Evolutionary conservation across 2,888 invertebrate species (phyloP).

Genomic region (Eupsilia transversa): DNA sequence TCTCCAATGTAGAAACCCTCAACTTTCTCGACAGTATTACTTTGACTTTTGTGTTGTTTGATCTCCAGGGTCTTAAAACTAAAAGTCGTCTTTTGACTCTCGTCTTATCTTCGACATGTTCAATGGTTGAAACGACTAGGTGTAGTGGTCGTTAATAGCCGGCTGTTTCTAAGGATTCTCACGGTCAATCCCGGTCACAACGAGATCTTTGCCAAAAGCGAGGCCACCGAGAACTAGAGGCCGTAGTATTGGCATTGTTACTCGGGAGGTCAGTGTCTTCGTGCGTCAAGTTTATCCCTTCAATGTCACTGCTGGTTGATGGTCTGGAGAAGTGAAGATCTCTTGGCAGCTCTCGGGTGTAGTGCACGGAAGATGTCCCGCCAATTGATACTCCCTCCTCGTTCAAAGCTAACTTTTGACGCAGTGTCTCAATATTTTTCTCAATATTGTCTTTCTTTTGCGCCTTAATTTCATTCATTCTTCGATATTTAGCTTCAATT

Average conservation of each 20-base stretch:
- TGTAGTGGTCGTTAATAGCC: conserved; percentile 16
- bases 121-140: neutral
- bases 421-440: conserved; percentile 18
- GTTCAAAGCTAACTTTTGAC: neutral
- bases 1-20: neutral
- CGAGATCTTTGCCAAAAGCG: conserved; percentile 22
- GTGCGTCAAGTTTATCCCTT: conserved; percentile 8
- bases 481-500: conserved; percentile 6
- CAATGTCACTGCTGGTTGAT: conserved; percentile 2
- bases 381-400: conserved; percentile 5
- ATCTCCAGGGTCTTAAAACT: neutral
- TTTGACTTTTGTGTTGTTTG: neutral
- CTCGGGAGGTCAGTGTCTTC: conserved; percentile 7
- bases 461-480: neutral
- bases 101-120: neutral
- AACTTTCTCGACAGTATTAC: neutral
- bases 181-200: neutral
- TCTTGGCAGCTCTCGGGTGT: neutral
- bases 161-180: neutral
- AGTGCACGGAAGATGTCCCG: neutral
- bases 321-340: neutral
- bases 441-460: conserved; percentile 39
- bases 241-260: conserved; percentile 2
- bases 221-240: neutral
- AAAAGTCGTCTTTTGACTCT: neutral